Conservation (phyloP, 2,888 invertebrate species). For the Apocheima hispidaria region DNA sequence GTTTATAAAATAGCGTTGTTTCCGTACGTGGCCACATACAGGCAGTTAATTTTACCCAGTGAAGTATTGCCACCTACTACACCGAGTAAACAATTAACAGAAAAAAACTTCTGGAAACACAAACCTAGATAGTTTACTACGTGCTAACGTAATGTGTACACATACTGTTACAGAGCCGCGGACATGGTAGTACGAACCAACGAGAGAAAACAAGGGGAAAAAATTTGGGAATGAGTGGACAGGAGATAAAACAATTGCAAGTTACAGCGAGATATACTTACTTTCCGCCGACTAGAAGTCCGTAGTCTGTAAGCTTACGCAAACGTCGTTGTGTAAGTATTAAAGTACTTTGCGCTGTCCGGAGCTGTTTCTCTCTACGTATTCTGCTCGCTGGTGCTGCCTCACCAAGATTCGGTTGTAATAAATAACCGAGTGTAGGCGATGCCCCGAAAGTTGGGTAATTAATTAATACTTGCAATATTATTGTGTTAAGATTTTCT, state of each 20-base stretch:
- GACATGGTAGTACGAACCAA: too few species aligned
- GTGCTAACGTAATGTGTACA: too few species aligned
- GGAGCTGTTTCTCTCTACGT: neutral
- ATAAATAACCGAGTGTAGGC: slow-evolving; percentile 39
- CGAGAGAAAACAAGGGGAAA: too few species aligned
- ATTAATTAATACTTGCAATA: slow-evolving; percentile 43
- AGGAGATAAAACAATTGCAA: too few species aligned
- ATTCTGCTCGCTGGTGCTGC: slow-evolving; percentile 13
- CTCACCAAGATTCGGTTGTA: slow-evolving; percentile 36
- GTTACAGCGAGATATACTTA: too few species aligned
- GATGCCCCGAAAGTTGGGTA: slow-evolving; percentile 38
- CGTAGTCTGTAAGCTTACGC: neutral
- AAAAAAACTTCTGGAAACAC: neutral
- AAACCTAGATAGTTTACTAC: neutral
- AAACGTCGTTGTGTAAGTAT: neutral
- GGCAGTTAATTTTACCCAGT: slow-evolving; percentile 43
- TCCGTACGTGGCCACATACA: slow-evolving; percentile 42
- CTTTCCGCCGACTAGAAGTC: too few species aligned
- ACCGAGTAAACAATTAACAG: neutral
- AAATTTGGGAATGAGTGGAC: too few species aligned
- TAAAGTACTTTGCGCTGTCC: neutral
- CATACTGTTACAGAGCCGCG: too few species aligned
- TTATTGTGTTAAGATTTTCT: slow-evolving; percentile 20
- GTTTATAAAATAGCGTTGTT: slow-evolving; percentile 33
- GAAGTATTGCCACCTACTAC: slow-evolving; percentile 22